phyloP scores from a whole-genome alignment of 2,888 invertebrate genomes.

The Panzeria rudis region DNA sequence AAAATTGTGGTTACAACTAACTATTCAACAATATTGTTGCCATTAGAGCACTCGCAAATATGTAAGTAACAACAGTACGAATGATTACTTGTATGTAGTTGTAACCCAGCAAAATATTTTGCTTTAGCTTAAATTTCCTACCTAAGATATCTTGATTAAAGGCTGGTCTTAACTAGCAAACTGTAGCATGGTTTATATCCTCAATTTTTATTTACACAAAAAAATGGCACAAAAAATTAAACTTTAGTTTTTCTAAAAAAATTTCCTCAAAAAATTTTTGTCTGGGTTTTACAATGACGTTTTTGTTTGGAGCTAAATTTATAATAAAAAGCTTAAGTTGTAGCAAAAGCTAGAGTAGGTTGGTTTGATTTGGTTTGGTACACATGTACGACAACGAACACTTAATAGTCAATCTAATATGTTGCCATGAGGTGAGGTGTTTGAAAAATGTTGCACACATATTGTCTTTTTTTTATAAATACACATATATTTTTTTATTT shows the following conservation, averaged over 20 bases:
- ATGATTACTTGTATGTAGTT: slow-evolving; percentile 9
- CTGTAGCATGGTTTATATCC: background rate
- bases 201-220: background rate
- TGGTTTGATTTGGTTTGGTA: slow-evolving; percentile 24
- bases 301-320: slow-evolving; percentile 11
- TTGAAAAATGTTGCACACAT: slow-evolving; percentile 66
- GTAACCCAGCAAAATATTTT: slow-evolving; percentile 36
- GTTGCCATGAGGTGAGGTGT: slow-evolving; percentile 64
- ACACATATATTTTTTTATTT: slow-evolving; percentile 30
- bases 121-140: background rate
- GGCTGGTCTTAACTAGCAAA: too few relatives aligned
- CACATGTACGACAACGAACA: slow-evolving; percentile 10
- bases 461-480: background rate
- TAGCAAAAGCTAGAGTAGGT: slow-evolving; percentile 31
- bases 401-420: slow-evolving; percentile 50
- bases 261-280: slow-evolving; percentile 2
- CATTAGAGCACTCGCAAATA: slow-evolving; percentile 46
- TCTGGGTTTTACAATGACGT: slow-evolving; percentile 24
- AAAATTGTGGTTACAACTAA: slow-evolving; percentile 64
- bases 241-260: background rate
- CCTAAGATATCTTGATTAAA: background rate
- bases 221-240: background rate
- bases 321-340: slow-evolving; percentile 13
- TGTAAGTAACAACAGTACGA: slow-evolving; percentile 34
- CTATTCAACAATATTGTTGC: slow-evolving; percentile 59